Base-by-base conservation (phyloP, 2,113 vertebrate genomes). In the Halichoerus grypus region DNA sequence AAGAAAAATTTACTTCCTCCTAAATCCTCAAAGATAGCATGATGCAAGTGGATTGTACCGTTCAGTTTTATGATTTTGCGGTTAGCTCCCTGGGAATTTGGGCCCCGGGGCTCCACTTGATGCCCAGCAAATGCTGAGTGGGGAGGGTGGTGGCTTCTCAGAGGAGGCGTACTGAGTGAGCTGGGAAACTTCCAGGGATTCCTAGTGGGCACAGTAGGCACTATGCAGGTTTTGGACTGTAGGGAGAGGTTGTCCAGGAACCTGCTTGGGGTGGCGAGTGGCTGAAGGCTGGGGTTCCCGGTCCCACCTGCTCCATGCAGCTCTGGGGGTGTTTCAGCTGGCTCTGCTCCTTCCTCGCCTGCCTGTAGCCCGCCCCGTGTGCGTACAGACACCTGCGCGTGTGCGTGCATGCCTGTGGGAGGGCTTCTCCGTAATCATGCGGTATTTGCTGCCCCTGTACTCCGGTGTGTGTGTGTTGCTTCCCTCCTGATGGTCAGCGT, bases 341-440 rank as follows among this genome's bases (percentile, higher is more conserved):
- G 65, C 51, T 67, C 46, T 10, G 8, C 49, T 7, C 71, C 79
- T 55, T 74, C 4, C 59, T 36, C 5, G 15, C 15, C 24, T 24
- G 8, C 61, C 79, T 39, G n/a, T 31, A 16, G 6, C 84, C 57
- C 31, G 0, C 19, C 42, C 42, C 15, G 11, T 31, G 16, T 49
- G 18, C 18, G 12, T 8, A 24, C 51, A 3, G 1, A 14, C 24
- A 12, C 15, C 12, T 16, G 7, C 16, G 11, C 2, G 4, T 2
- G 39, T 9, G 42, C 0, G 19, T 19, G 28, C 1, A 14, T 4
- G 9, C 42, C 4, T 4, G 12, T 72, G 46, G 9, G 12, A 36
- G 1, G 39, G 46, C 1, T 5, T 4, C 16, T 33, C 9, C 33
- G 39, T 31, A 7, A 15, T 36, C 26, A 28, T 61, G 16, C 9